A percentile compares a stretch with the other conserved stretches of the same genome.
phyloP scores from a whole-genome alignment of 1,140 invertebrate species.

The Drosophila pseudoananassae region DNA sequence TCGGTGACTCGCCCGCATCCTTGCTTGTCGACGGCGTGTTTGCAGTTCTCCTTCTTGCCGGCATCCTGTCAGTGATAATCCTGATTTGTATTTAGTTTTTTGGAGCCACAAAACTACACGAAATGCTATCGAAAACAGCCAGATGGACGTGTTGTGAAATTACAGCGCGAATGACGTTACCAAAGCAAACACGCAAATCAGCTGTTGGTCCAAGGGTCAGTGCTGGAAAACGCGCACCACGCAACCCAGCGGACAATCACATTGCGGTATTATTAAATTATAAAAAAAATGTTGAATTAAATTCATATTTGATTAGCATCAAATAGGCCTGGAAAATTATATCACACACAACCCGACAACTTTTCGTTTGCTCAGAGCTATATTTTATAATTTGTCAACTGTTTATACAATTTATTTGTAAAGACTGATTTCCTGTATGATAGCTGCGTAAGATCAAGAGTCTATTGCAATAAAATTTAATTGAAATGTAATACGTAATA shows the following conservation, averaged over 20 bases:
- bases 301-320: constrained; percentile 21
- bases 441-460: constrained; percentile 35
- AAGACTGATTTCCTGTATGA: constrained; percentile 75
- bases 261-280: constrained; percentile 61
- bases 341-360: constrained; percentile 21
- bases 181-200: constrained; percentile 64
- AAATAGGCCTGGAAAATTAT: constrained; percentile 44
- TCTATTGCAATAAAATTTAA: constrained; percentile 62
- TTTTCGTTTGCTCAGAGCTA: constrained; percentile 64
- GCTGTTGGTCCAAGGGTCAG: constrained; percentile 42
- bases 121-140: constrained; percentile 27
- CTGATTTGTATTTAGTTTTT: constrained; percentile 71
- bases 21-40: constrained; percentile 45
- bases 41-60: constrained; percentile 72
- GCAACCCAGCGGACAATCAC: constrained; percentile 32
- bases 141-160: constrained; percentile 64
- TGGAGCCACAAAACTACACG: not conserved
- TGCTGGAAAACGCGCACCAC: constrained; percentile 45
- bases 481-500: constrained; percentile 62
- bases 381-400: constrained; percentile 53
- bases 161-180: constrained; percentile 58
- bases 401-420: constrained; percentile 77
- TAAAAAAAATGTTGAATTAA: constrained; percentile 9
- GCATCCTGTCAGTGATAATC: constrained; percentile 77
- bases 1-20: constrained; percentile 21